Evolutionary conservation across 2,113 vertebrate genomes (phyloP).

Genomic region (Ailuropoda melanoleuca): DNA sequence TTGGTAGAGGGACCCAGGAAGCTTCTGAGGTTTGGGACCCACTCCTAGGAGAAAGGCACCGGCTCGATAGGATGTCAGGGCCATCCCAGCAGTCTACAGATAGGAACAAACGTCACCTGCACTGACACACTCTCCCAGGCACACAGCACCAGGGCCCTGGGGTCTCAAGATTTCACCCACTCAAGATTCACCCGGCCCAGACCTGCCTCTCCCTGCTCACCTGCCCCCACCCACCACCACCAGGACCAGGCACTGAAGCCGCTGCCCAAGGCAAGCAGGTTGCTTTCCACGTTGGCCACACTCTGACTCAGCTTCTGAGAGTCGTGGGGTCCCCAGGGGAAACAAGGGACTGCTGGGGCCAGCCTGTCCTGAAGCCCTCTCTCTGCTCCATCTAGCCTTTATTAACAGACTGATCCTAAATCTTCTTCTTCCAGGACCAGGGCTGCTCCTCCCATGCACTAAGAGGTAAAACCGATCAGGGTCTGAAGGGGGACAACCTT

Average conservation of each 20-base stretch:
- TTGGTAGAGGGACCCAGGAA: neutral
- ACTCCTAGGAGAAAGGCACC: neutral
- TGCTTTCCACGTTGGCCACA: too few species aligned
- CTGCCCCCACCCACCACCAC: too few species aligned
- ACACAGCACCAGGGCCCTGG: neutral
- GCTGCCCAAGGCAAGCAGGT: rapidly evolving
- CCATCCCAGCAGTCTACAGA: neutral
- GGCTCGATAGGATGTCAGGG: neutral
- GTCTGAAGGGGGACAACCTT: neutral
- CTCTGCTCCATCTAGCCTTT: neutral
- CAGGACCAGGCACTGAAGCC: too few species aligned
- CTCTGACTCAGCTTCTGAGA: neutral
- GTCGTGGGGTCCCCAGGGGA: neutral
- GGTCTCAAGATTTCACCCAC: neutral
- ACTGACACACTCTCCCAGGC: neutral
- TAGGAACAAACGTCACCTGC: too few species aligned
- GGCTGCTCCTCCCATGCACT: neutral
- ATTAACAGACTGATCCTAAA: neutral
- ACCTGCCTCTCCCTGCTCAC: neutral
- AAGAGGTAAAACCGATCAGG: neutral
- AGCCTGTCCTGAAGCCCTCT: neutral
- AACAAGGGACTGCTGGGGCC: neutral
- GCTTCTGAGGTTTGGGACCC: neutral
- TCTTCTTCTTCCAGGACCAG: neutral
- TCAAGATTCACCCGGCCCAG: neutral